phyloP scores from a whole-genome alignment of 2,888 invertebrate genomes.

The Nezara viridula region DNA sequence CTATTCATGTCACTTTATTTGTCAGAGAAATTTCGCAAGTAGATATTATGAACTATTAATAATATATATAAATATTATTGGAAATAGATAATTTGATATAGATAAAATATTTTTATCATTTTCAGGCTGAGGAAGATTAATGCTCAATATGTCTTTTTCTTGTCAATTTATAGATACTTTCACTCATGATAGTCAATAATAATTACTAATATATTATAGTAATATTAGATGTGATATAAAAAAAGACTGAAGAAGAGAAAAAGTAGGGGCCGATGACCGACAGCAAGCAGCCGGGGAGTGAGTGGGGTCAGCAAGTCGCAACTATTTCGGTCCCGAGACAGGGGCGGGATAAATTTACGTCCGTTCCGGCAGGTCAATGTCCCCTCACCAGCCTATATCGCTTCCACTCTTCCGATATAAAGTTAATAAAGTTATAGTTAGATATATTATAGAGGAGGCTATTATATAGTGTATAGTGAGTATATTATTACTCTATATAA shows the following conservation, averaged over 20 bases:
- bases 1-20: too few relatives aligned
- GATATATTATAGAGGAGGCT: background rate
- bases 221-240: background rate
- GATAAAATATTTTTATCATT: too few relatives aligned
- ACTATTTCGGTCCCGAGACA: constrained; percentile 55
- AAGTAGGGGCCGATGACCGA: constrained; percentile 44
- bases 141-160: too few relatives aligned
- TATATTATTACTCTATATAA: background rate
- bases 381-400: background rate
- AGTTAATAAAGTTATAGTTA: background rate
- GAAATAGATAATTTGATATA: too few relatives aligned
- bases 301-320: constrained; percentile 53
- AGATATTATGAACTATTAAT: too few relatives aligned
- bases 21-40: too few relatives aligned
- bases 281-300: constrained; percentile 53
- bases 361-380: constrained; percentile 6
- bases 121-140: too few relatives aligned
- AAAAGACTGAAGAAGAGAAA: background rate
- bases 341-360: constrained; percentile 36
- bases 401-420: background rate
- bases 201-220: too few relatives aligned
- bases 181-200: too few relatives aligned
- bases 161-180: too few relatives aligned
- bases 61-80: too few relatives aligned
- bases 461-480: background rate